Conservation (phyloP, 2,113 vertebrate genomes). For the Procavia capensis region DNA sequence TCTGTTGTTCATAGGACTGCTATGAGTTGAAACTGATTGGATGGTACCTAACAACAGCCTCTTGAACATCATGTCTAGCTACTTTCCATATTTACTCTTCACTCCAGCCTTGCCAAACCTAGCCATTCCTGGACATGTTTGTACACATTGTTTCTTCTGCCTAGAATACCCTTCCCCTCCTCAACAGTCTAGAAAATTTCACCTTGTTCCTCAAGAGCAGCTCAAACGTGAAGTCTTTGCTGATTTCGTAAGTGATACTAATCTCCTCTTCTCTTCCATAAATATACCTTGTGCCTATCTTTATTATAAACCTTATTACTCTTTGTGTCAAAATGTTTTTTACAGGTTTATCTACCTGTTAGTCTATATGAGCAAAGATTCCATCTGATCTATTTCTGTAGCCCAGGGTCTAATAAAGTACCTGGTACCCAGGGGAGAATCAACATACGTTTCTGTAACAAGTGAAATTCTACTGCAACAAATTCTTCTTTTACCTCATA, state of each 20-base stretch:
- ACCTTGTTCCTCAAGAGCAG: conserved; percentile 28
- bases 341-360: neutral
- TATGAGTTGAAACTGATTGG: too few relatives aligned
- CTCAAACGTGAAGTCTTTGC: neutral
- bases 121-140: neutral
- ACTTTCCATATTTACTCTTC: neutral
- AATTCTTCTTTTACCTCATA: conserved; percentile 55
- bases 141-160: neutral
- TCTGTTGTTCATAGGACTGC: too few relatives aligned
- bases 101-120: neutral
- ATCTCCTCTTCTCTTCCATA: neutral
- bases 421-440: neutral
- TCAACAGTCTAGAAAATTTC: neutral
- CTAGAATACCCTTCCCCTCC: neutral
- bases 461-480: conserved; percentile 17
- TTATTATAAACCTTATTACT: conserved; percentile 36
- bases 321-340: neutral
- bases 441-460: conserved; percentile 7
- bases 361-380: neutral
- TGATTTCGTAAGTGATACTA: conserved; percentile 21
- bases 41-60: too few relatives aligned
- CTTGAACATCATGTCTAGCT: neutral
- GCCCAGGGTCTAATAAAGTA: neutral
- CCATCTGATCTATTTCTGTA: conserved; percentile 25
- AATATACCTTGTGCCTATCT: neutral